Base-by-base conservation (phyloP, 2,113 vertebrate species). In the Steatornis caripensis region DNA sequence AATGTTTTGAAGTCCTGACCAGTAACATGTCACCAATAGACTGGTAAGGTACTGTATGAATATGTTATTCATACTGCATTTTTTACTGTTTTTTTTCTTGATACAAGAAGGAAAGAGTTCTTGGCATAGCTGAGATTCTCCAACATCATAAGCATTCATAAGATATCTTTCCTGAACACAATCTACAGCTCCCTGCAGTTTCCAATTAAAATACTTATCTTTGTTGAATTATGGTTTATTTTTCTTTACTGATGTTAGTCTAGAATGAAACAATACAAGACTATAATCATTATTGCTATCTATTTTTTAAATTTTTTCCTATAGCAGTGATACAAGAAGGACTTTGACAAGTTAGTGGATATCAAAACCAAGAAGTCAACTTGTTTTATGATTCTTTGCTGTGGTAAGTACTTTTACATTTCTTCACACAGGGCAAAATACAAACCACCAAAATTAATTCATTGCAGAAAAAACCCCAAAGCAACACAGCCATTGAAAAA, bases 151-250 rank as follows among this genome's bases (percentile, higher is more conserved):
- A 66, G 54, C 54, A 75, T 91, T 87, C 27, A 29, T 66, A 58
- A 48, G 53, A 32, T 68, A 27, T 65, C 74, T 87, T 78, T 92
- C 61, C 37, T 88, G 80, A 85, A 78, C 45, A 41, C 27, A 75
- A 4, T 54, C 60, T 92, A 79, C 22, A 85, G 24, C n/a, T 93
- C 74, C 65, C 46, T 66, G 85, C 39, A 70, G 61, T 92, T 92
- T 85, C 60, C 62, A 88, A 14, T 89, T 54, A 93, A 87, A 90
- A 90, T 49, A 62, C 39, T 46, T 61, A 62, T 30, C 51, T 96
- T 95, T 88, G 82, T 88, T 93, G 64, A 92, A 79, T 23, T 82
- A 45, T 24, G 20, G 64, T 87, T 95, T 95, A 74, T 95, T 93
- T 96, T 95, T 77, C 39, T 87, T 93, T 77, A 58, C 12, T 51